A percentile compares a stretch with the other conserved stretches of the same genome.
Conservation (phyloP, 2,888 invertebrate genomes). For the Vannuccia rotundouncinata region DNA sequence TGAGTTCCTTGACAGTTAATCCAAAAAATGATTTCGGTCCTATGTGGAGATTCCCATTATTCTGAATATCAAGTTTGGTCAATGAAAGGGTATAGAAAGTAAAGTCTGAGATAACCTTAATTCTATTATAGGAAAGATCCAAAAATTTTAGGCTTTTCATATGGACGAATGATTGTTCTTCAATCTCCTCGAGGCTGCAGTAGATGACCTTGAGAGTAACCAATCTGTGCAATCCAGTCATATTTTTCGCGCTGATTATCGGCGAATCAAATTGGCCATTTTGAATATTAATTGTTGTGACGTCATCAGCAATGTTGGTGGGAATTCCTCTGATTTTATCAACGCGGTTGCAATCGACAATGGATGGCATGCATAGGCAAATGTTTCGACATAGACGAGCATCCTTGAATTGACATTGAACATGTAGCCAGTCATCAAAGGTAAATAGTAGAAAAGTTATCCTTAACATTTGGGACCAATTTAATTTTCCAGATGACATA, state of each 20-base stretch:
- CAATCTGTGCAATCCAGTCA: not conserved
- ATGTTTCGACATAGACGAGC: not conserved
- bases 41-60: not conserved
- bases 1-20: not conserved
- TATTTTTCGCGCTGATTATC: not conserved
- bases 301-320: not conserved
- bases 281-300: not conserved
- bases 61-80: constrained; percentile 8
- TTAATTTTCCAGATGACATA: too few relatives aligned
- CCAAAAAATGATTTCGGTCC: not conserved
- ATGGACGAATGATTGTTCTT: not conserved
- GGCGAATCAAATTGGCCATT: not conserved
- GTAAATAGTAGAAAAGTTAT: too few relatives aligned
- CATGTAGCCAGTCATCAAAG: too few relatives aligned
- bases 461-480: too few relatives aligned
- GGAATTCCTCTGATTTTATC: not conserved
- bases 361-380: not conserved
- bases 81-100: not conserved
- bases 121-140: not conserved
- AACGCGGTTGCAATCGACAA: not conserved
- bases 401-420: not conserved
- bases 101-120: not conserved
- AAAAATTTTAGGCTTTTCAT: not conserved
- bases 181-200: not conserved
- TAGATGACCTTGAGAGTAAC: not conserved